Percentiles rank a stretch among this genome's conserved stretches.
Conservation (phyloP, 2,888 invertebrate species). For the Toxonevra muliebris region DNA sequence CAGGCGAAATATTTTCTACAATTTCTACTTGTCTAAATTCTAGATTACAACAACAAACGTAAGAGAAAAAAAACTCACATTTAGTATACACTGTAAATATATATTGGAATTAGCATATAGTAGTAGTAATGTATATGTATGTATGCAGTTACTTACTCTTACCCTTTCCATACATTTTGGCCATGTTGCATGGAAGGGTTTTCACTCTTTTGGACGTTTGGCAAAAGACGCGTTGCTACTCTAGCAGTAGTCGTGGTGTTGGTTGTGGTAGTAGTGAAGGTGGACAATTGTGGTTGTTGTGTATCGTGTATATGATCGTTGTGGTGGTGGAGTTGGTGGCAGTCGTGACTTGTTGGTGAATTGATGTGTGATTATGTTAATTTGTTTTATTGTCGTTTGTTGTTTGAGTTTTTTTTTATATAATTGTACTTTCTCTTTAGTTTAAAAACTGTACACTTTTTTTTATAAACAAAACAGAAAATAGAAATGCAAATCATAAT, state of each 20-base stretch:
- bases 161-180: conserved; percentile 67
- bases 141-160: conserved; percentile 63
- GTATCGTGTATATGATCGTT: not conserved
- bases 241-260: conserved; percentile 17
- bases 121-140: not conserved
- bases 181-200: conserved; percentile 62
- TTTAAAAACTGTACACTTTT: not conserved
- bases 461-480: not conserved
- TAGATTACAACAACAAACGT: too few species aligned
- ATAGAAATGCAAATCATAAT: too few species aligned
- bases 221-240: conserved; percentile 16
- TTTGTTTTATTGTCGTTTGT: not conserved
- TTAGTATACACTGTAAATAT: not conserved
- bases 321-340: conserved; percentile 17
- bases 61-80: too few species aligned
- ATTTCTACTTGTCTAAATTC: too few species aligned
- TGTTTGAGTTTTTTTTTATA: not conserved
- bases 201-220: conserved; percentile 33
- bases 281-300: not conserved
- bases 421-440: not conserved
- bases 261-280: conserved; percentile 18
- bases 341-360: conserved; percentile 12
- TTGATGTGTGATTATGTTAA: not conserved
- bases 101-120: not conserved
- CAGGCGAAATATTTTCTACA: too few species aligned